Evolutionary conservation across 2,797 vertebrate species (phyloP), one percentile per base, ranked within the genome.

Genomic region (Pangasius sanitwongsei): DNA sequence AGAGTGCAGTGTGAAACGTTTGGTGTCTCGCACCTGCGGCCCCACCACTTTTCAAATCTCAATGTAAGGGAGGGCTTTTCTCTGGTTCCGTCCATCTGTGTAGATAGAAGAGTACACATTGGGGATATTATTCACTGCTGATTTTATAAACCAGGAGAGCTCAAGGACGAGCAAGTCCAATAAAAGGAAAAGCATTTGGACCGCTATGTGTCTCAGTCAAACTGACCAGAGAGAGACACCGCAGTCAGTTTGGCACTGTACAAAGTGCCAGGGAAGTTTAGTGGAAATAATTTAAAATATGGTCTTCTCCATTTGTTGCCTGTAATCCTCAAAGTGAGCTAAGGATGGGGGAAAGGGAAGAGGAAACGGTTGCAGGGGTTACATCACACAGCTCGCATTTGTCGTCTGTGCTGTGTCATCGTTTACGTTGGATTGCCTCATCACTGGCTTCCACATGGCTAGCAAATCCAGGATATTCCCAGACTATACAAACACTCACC

Each of bases 1-100:
- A 96, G 93, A 95, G 96, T 95, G 94, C 95, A 96, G 96, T 94
- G 94, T 92, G 94, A 97, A 96, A 95, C 95, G 93, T 94, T 93
- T 90, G 90, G 94, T 94, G 92, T 90, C 97, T 97, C 96, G 95
- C 94, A 96, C 97, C 95, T 93, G 97, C 92, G 93, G 95, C 95
- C 96, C 94, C 90, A 44, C 81, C 91, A 88, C 90, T 91, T 86
- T 87, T 67, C 85, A 92, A 89, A 91, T 92, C 81, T 88, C 89
- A 50, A 53, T 37, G 87, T 83, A 86, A 89, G 85, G 86, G 82
- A 72, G 67, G 83, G 85, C 74, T 72, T 77, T 25, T 81, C 16
- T 87, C 63, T 59, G 41, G 57, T 85, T 85, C 86, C 23, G 15
- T 69, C 86, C 89, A 53, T 90, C 74, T 82, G 74, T 67, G 82